Base-by-base conservation (phyloP, 2,113 vertebrate species). In the Pardalotus punctatus region DNA sequence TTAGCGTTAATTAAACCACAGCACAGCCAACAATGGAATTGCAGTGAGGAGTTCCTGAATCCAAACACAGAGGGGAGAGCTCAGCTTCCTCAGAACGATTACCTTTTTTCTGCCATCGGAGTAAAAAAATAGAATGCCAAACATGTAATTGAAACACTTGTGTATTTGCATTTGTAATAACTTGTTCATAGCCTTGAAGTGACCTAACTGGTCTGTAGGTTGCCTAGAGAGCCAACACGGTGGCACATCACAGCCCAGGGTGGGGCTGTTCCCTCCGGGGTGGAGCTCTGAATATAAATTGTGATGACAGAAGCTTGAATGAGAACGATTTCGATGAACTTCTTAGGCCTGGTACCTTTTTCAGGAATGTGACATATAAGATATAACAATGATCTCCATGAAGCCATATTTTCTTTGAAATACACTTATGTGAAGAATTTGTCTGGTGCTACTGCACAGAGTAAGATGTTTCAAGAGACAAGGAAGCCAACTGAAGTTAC, bases 121-220 rank as follows among this genome's bases (percentile, higher is more conserved):
- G 24, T 11, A 12, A 80, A 64, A 64, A 85, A 47, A 24, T 5
- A 62, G 17, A 58, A 61, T 5, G 16, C 87, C 57, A 12, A 93
- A 42, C 35, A 4, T 38, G 23, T 72, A 51, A 83, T 96, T 91
- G 74, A 90, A 79, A 42, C 38, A 72, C 40, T 86, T 77, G 69
- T 82, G 79, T 40, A 43, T 84, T 66, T 93, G 70, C 71, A 67
- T 95, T 85, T 61, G 92, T 85, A 70, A 71, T 53, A 23, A 83
- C 58, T 85, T 27, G 51, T 91, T 65, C 58, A 8, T 73, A 78
- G 81, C 90, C 61, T 67, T 43, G 78, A 96, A 96, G 74, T 84
- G 94, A 96, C 79, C 84, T 28, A 74, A 92, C 84, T 90, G 80
- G 86, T 92, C 96, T 97, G 82, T 58, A n/a, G 84, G 90, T 90